A percentile compares a stretch with the other conserved stretches of the same genome.
These are phyloP conservation scores for Megaptera novaeangliae DNA, from an alignment of 2,113 vertebrate genomes.

Conservation along the genomic window DNA sequence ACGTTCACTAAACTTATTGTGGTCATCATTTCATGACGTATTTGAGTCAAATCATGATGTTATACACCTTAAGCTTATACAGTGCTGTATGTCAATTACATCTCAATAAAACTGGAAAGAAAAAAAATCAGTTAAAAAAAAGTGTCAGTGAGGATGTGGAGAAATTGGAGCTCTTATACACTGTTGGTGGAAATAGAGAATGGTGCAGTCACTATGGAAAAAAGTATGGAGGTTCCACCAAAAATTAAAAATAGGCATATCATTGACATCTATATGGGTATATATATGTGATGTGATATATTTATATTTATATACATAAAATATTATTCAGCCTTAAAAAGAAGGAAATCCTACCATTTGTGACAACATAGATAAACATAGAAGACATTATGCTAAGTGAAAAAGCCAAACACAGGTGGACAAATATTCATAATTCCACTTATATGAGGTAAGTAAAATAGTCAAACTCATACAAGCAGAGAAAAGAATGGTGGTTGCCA, in stretches of 20 bases:
- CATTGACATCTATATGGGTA: not conserved
- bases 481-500: not conserved
- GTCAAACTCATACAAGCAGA: not conserved
- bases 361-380: not conserved
- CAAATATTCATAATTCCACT: not conserved
- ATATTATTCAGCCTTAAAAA: not conserved
- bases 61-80: not conserved
- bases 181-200: not conserved
- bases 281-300: not conserved
- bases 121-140: not conserved
- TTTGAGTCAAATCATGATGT: not conserved
- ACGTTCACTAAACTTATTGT: not conserved
- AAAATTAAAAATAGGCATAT: not conserved
- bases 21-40: not conserved
- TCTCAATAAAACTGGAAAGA: not conserved
- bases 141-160: not conserved
- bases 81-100: not conserved
- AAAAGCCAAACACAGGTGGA: not conserved
- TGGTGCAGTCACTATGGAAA: not conserved
- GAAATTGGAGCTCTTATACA: not conserved
- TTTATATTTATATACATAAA: not conserved
- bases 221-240: not conserved
- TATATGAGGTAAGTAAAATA: not conserved
- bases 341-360: not conserved
- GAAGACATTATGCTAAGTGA: not conserved